Conservation (phyloP, 2,113 vertebrate genomes). For the Phaethon lepturus region DNA sequence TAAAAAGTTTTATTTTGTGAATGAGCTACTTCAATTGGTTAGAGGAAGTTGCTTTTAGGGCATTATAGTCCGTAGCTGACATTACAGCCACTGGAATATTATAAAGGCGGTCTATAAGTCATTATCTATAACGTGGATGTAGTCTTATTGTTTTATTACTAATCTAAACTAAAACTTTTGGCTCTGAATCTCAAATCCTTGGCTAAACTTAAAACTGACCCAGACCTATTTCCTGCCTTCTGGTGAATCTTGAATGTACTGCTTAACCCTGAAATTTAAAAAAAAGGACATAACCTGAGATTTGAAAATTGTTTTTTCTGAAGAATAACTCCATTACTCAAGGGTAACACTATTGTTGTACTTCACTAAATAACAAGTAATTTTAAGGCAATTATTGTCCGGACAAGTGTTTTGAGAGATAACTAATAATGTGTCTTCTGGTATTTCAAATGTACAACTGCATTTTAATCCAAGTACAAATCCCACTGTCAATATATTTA, state of each 20-base stretch:
- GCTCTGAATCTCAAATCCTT: neutral
- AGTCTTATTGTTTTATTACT: neutral
- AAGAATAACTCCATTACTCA: neutral
- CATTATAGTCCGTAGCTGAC: neutral
- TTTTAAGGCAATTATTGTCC: neutral
- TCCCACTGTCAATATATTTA: neutral
- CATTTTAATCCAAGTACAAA: neutral
- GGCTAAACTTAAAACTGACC: neutral
- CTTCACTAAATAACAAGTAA: neutral
- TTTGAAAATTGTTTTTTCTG: neutral
- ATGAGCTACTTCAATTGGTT: accelerated
- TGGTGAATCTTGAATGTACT: neutral
- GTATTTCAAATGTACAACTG: neutral
- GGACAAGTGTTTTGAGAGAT: neutral
- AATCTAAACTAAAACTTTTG: neutral
- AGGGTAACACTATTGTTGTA: neutral
- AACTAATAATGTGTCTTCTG: neutral
- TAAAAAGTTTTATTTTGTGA: neutral
- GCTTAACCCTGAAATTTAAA: neutral
- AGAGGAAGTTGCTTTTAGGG: neutral
- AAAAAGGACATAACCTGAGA: neutral
- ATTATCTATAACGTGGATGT: neutral
- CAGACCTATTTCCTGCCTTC: neutral
- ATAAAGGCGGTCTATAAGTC: neutral
- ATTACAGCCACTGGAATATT: neutral